Percentiles rank a stretch among this genome's conserved stretches.
phyloP scores from a whole-genome alignment of 2,888 invertebrate genomes.

The Eristalis arbustorum region DNA sequence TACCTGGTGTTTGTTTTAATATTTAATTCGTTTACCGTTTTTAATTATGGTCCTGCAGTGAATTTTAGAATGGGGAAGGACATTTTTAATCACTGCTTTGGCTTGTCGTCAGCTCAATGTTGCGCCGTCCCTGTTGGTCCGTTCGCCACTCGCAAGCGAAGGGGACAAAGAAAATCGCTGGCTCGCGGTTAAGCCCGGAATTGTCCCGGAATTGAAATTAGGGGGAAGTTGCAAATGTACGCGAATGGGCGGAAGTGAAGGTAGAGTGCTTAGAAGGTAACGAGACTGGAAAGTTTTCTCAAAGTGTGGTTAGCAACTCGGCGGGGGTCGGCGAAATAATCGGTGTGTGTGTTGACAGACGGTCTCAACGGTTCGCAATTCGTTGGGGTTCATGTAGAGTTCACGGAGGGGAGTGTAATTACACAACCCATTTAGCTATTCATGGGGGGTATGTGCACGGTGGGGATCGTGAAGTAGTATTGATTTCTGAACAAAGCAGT shows the following conservation, averaged over 20 bases:
- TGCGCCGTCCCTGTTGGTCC: background rate
- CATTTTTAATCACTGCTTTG: constrained; percentile 59
- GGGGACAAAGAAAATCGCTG: background rate
- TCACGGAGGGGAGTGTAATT: too few species aligned
- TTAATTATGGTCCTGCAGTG: constrained; percentile 61
- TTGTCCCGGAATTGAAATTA: constrained; percentile 10
- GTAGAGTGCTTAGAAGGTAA: background rate
- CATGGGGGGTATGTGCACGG: too few species aligned
- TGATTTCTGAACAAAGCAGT: too few species aligned
- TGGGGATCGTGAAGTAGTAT: too few species aligned
- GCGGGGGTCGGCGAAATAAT: background rate
- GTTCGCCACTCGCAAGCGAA: background rate
- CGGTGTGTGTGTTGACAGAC: background rate
- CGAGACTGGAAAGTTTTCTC: background rate
- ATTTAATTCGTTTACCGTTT: constrained; percentile 62
- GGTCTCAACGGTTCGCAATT: background rate
- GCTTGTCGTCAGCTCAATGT: constrained; percentile 33
- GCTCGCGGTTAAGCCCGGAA: constrained; percentile 3
- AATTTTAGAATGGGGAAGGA: constrained; percentile 42
- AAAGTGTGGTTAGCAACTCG: background rate
- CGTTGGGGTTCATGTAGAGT: background rate
- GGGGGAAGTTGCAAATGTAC: background rate
- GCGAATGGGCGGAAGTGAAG: background rate
- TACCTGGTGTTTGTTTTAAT: constrained; percentile 60
- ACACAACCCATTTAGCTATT: too few species aligned